A percentile compares a stretch with the other conserved stretches of the same genome.
These are phyloP conservation scores for Eumaeus atala DNA, from an alignment of 1,140 invertebrate genomes.

Conservation along the genomic window DNA sequence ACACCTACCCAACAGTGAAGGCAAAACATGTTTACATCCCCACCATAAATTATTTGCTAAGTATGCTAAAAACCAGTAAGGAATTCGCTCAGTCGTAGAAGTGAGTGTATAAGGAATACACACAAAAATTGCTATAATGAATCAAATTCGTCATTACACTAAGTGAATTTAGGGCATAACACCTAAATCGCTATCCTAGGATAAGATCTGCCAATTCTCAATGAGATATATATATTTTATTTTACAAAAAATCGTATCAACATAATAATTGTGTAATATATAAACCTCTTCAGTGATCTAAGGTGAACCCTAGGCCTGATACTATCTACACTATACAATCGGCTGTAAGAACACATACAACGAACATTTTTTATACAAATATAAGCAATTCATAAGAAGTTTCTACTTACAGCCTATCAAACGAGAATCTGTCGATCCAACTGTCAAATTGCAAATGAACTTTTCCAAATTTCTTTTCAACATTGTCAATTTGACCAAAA, in stretches of 20 bases:
- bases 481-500: conserved; percentile 10
- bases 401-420: conserved; percentile 16
- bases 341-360: conserved; percentile 11
- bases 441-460: background rate
- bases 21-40: no score
- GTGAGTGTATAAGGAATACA: background rate
- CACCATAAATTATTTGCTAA: no score
- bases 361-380: conserved; percentile 13
- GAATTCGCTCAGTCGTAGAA: conserved; percentile 2
- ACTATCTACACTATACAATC: conserved; percentile 20
- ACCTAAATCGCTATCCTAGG: conserved; percentile 3
- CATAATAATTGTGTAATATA: conserved; percentile 5
- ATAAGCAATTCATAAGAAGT: conserved; percentile 12
- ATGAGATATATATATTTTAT: conserved; percentile 5
- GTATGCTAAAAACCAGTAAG: background rate
- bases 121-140: background rate
- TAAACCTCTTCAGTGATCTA: conserved; percentile 1
- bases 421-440: background rate
- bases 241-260: conserved; percentile 11
- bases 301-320: conserved; percentile 10
- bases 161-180: conserved; percentile 1
- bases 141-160: conserved; percentile 7
- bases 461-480: background rate
- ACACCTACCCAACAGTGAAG: no score
- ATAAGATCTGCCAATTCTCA: conserved; percentile 3